These are phyloP conservation scores for Pontoporia blainvillei DNA, from an alignment of 2,113 vertebrate genomes.

Conservation along the genomic window DNA sequence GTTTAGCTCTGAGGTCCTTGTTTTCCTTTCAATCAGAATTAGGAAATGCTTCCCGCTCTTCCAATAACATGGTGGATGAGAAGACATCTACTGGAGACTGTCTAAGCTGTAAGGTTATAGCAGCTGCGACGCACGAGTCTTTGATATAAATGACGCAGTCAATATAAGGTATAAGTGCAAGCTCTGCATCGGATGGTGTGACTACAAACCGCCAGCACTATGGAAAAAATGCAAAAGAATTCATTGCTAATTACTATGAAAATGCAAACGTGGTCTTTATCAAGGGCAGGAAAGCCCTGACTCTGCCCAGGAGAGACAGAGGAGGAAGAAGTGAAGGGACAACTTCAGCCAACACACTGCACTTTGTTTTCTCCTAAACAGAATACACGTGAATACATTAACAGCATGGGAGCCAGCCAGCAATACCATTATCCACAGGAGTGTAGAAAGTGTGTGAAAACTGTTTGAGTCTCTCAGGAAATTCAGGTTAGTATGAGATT, in stretches of 20 bases:
- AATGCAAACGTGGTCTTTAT: not conserved
- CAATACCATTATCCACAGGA: slow-evolving; percentile 18
- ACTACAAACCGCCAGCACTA: not conserved
- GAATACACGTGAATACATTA: not conserved
- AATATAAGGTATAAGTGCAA: not conserved
- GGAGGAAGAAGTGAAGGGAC: not conserved
- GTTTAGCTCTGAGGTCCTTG: slow-evolving; percentile 76
- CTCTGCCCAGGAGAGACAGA: not conserved
- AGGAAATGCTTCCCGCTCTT: not conserved
- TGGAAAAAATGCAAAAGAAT: not conserved
- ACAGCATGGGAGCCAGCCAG: not conserved
- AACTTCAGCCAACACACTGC: not conserved
- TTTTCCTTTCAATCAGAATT: not conserved
- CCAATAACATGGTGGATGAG: not conserved
- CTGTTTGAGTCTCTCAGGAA: not conserved
- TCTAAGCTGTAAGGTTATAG: not conserved
- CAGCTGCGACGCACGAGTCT: not conserved
- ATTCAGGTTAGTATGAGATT: not conserved
- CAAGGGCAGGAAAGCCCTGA: not conserved
- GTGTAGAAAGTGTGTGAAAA: slow-evolving; percentile 17
- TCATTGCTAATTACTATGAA: slow-evolving; percentile 1
- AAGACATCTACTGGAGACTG: not conserved
- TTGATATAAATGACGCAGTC: not conserved
- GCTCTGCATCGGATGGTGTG: not conserved
- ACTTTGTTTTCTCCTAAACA: not conserved